Conservation (phyloP, 2,113 vertebrate genomes). For the Craseonycteris thonglongyai region DNA sequence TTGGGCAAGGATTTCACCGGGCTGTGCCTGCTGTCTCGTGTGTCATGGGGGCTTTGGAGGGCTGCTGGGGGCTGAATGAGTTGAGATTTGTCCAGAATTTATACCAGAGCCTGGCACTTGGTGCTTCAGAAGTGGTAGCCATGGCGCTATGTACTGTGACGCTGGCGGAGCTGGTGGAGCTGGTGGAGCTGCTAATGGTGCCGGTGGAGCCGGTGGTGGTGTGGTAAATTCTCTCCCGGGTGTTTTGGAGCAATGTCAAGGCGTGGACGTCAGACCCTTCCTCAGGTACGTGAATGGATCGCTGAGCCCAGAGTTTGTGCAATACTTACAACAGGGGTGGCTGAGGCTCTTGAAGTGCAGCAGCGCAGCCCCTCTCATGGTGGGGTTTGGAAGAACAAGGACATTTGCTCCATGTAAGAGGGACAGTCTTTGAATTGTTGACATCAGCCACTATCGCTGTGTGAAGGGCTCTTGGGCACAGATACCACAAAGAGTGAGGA, state of each 20-base stretch:
- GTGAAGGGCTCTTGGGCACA: background rate
- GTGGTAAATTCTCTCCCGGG: background rate
- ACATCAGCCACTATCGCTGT: background rate
- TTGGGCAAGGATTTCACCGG: background rate
- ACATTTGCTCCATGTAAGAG: accelerated
- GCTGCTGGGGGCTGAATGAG: background rate
- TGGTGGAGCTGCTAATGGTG: background rate
- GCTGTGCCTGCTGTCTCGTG: background rate
- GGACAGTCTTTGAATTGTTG: background rate
- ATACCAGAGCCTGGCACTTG: background rate
- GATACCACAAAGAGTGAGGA: background rate
- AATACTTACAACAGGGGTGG: accelerated
- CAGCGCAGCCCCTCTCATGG: accelerated
- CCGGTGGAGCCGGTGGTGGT: background rate
- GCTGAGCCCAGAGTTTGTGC: accelerated
- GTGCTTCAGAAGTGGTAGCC: accelerated
- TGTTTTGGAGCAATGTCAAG: background rate
- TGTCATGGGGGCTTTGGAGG: background rate
- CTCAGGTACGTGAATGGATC: background rate
- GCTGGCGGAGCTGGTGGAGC: accelerated
- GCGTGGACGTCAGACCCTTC: background rate
- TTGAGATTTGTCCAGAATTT: accelerated
- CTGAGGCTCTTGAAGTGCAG: accelerated
- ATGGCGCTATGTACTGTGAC: accelerated
- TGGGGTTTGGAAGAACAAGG: background rate